Conservation (phyloP, 2,888 invertebrate genomes). For the Ochropacha duplaris region DNA sequence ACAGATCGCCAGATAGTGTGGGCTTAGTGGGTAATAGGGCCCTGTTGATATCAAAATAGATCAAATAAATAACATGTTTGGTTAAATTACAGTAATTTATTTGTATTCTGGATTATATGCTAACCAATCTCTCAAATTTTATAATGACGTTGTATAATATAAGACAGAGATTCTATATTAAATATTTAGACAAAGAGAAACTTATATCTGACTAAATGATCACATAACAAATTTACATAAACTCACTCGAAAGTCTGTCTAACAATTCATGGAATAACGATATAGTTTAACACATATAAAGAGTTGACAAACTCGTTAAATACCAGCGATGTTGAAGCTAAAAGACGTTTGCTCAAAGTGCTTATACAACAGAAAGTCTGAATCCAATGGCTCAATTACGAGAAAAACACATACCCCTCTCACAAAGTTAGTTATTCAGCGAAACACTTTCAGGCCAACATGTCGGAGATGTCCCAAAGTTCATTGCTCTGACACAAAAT, state of each 20-base stretch:
- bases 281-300: not conserved
- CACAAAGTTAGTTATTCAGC: slow-evolving; percentile 29
- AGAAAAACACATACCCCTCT: slow-evolving; percentile 22
- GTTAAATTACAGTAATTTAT: no score
- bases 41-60: no score
- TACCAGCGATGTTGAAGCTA: not conserved
- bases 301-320: not conserved
- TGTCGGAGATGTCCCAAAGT: slow-evolving; percentile 28
- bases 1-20: no score
- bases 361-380: slow-evolving; percentile 16
- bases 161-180: no score
- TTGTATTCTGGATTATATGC: no score
- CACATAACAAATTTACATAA: not conserved
- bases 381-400: slow-evolving; percentile 29
- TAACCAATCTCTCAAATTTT: no score
- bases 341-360: slow-evolving; percentile 17
- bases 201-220: no score
- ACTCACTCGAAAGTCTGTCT: not conserved
- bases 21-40: no score
- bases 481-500: slow-evolving; percentile 35
- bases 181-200: no score
- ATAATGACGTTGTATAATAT: no score
- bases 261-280: not conserved
- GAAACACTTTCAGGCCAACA: slow-evolving; percentile 33
- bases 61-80: no score